Base-by-base conservation (phyloP, 1,140 invertebrate species). In the Drosophila cardini region DNA sequence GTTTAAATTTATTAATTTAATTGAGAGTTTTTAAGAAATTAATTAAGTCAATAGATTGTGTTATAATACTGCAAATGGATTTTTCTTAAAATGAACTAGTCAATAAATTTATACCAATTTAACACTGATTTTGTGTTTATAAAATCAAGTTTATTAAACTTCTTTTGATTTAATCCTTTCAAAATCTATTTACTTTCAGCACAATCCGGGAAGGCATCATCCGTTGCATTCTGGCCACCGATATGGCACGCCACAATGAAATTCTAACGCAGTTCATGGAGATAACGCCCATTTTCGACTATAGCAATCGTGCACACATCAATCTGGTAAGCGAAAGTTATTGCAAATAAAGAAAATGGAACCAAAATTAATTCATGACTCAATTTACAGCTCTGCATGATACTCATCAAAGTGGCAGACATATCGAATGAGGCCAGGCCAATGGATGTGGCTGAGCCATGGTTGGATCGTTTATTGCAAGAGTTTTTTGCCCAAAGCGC, bases 201-300 rank as follows among this genome's bases (percentile, higher is more conserved):
- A 93, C 93, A 57, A 94, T 96, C 15, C 93, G 96, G 45, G 96
- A 97, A 90, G 96, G 96, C 10, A 97, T 97, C 78, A 97, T 97
- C 65, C 93, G 96, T 11, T 97, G 96, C 92, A 97, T 97, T 65
- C 92, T 97, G 43, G 96, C 96, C 4, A 97, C 96, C 11, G 97
- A 97, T 91, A 97, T 97, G 97, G 96, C 96, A 1, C 94, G 96
- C 65, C 96, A 97, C 92, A 97, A 97, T 93, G 96, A 97, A 92
- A 97, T 97, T 76, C 93, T 97, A 42, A 94, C 94, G 34, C 95
- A 96, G 80, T 97, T 97, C 85, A 94, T 94, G 53, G 95, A 96
- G 73, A 93, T 94, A 43, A 93, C 94, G 11, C 94, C 94, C n/a
- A 93, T 94, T 58, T 97, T 97, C 91, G 95, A 97, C 92, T 96